A percentile compares a stretch with the other conserved stretches of the same genome.
These are phyloP conservation scores for Venustaconcha ellipsiformis DNA, from an alignment of 1,140 invertebrate species.

Conservation along the genomic window DNA sequence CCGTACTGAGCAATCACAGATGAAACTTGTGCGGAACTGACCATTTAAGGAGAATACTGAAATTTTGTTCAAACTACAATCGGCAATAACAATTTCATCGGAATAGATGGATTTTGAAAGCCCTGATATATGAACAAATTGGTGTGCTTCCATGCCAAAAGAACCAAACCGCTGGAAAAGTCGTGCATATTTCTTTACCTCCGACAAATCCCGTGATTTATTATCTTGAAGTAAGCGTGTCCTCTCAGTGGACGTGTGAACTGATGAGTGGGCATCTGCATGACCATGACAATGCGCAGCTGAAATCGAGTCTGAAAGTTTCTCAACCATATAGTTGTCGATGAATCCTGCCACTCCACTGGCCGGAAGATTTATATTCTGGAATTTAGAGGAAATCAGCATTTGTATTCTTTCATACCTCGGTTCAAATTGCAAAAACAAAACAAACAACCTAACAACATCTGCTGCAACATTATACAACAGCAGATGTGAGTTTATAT, in stretches of 20 bases:
- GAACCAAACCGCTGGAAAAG: constrained; percentile 33
- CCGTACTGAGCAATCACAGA: constrained; percentile 47
- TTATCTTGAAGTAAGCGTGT: constrained; percentile 18
- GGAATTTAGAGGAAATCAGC: constrained; percentile 8
- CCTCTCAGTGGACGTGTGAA: constrained; percentile 6
- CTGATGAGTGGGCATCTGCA: not conserved
- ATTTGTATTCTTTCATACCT: too few species aligned
- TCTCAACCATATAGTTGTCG: constrained; percentile 49
- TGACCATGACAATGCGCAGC: not conserved
- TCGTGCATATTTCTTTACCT: constrained; percentile 21
- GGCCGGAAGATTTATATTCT: constrained; percentile 40
- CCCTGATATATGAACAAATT: constrained; percentile 40
- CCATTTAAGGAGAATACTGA: constrained; percentile 38
- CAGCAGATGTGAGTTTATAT: too few species aligned
- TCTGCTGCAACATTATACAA: too few species aligned
- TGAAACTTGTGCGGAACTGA: constrained; percentile 36
- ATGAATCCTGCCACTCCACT: constrained; percentile 45
- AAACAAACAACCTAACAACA: too few species aligned
- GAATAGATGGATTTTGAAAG: constrained; percentile 34
- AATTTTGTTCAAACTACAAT: constrained; percentile 48
- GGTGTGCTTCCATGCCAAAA: constrained; percentile 33
- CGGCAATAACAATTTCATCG: constrained; percentile 46
- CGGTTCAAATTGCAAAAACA: too few species aligned
- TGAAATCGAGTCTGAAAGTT: constrained; percentile 34
- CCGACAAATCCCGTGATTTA: constrained; percentile 21